Conservation (phyloP, 2,888 invertebrate genomes). For the Pseudococcus longispinus region DNA sequence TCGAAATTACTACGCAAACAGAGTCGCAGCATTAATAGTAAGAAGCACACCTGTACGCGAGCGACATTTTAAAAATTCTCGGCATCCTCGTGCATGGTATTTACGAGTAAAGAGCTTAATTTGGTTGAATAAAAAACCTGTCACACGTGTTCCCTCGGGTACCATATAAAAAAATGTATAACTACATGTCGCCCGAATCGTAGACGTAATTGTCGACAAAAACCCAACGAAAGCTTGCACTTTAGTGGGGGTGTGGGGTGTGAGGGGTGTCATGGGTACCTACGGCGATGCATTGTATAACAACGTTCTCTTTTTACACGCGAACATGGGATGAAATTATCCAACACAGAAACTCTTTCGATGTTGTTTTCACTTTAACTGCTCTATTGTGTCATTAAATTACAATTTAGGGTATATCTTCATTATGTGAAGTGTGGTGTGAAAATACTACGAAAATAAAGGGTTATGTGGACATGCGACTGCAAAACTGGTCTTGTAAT, state of each 20-base stretch:
- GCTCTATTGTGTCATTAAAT: neutral
- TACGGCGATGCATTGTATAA: constrained; percentile 2
- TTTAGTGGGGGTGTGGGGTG: neutral
- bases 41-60: neutral
- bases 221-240: neutral
- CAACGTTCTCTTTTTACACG: neutral
- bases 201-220: neutral
- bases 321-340: neutral
- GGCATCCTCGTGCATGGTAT: too few species aligned
- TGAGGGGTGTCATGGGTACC: neutral
- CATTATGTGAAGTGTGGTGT: neutral
- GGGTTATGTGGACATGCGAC: neutral
- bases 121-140: neutral
- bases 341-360: constrained; percentile 4
- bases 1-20: neutral
- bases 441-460: neutral
- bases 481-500: neutral
- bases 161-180: neutral
- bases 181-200: neutral
- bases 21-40: too few species aligned
- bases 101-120: neutral
- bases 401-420: constrained; percentile 14
- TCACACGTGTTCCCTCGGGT: neutral
- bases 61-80: neutral
- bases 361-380: constrained; percentile 29